Evolutionary conservation across 2,113 vertebrate genomes (phyloP), one percentile per base, ranked within the genome.

Genomic region (Microcebus tavaratra): DNA sequence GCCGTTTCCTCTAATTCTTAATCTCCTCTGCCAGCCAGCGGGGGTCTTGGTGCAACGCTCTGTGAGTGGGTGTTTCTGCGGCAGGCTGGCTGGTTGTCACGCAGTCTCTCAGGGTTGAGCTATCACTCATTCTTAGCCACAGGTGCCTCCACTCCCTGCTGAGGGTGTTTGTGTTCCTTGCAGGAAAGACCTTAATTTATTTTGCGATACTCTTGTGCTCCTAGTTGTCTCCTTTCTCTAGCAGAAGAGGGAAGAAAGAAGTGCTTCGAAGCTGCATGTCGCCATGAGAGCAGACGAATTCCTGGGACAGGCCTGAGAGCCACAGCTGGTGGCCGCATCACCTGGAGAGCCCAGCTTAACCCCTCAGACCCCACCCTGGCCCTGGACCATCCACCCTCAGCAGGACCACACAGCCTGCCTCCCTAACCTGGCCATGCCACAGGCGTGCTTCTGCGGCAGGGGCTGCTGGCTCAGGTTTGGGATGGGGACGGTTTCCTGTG

Each of bases 241-340:
- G 67, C 15, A 39, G 81, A n/a, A 94, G 25, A 61, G 76, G 23
- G 45, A 63, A 76, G 36, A 34, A 57, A 57, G 63, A 87, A 79
- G 27, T 21, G 31, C 34, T 48, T 65, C 45, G 21, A 57, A 63
- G 81, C 57, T 73, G 31, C 1, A 0, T 9, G 53, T 65, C 0
- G 5, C 14, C 21, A 31, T 11, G 65, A 73, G 57, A 68, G 63
- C 48, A 48, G 27, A 85, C 4, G 13, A 21, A 31, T 65, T 67
- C 53, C 63, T 23, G 7, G n/a, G 48, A 23, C 8, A 65, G 42
- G 34, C 23, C 61, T 34, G 21, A n/a, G 45, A 45, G 83, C 29
- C 42, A 36, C 39, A 65, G 42, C 36, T 23, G 0, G 39, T 20
- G n/a, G 57, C 20, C 2, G 0, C 36, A 0, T 17, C 1, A 4